Percentiles rank a stretch among this genome's conserved stretches.
These are phyloP conservation scores for Pecten maximus DNA, from an alignment of 2,888 invertebrate species.

Conservation along the genomic window DNA sequence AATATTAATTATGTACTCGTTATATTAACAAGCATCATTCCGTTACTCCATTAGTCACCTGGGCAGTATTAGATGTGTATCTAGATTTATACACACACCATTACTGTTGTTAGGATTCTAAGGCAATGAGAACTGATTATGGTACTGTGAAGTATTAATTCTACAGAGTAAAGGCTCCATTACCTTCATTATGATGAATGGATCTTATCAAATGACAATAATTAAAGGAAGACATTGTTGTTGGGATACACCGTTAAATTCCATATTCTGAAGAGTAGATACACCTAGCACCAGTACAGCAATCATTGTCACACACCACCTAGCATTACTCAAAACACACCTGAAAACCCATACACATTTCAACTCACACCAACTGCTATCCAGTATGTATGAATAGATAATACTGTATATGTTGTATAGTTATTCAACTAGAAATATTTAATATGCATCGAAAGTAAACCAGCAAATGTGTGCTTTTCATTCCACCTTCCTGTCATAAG, in stretches of 20 bases:
- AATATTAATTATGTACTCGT: neutral
- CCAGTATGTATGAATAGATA: neutral
- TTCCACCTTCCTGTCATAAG: neutral
- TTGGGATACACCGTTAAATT: constrained; percentile 27
- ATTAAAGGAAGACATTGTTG: constrained; percentile 22
- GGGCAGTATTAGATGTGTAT: neutral
- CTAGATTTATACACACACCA: neutral
- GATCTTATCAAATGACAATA: constrained; percentile 24
- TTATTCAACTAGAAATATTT: constrained; percentile 2
- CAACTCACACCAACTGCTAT: neutral
- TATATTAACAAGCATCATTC: neutral
- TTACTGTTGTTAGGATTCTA: neutral
- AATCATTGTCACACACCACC: neutral
- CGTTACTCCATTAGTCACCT: neutral
- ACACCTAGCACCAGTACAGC: neutral
- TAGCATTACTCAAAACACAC: neutral
- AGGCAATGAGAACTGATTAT: neutral
- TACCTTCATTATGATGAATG: constrained; percentile 10
- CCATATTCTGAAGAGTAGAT: neutral
- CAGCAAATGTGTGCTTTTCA: neutral
- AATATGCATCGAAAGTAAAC: neutral
- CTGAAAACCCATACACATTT: neutral
- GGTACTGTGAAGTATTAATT: constrained; percentile 9
- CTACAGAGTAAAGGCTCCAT: neutral
- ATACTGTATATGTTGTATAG: neutral